Percentiles rank a stretch among this genome's conserved stretches.
phyloP scores from a whole-genome alignment of 2,113 vertebrate species.

The Syrrhaptes paradoxus region DNA sequence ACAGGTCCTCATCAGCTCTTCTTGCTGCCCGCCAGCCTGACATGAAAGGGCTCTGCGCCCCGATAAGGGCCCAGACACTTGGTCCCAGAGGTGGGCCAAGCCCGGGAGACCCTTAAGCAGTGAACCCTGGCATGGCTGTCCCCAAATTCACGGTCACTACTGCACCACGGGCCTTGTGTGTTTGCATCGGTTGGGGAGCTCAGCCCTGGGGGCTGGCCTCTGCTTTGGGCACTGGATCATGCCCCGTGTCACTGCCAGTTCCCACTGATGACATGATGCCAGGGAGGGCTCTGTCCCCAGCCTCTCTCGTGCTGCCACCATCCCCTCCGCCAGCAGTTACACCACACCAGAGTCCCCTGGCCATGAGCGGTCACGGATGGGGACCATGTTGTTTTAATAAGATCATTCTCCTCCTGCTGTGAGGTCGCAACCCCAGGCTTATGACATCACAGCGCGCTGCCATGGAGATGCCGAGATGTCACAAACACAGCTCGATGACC shows the following conservation, averaged over 20 bases:
- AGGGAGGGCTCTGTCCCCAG: not conserved
- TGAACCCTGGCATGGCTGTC: not conserved
- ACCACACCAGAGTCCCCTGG: accelerated
- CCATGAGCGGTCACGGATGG: not conserved
- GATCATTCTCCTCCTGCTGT: slow-evolving; percentile 52
- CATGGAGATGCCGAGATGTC: slow-evolving; percentile 58
- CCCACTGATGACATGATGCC: not conserved
- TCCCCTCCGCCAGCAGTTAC: not conserved
- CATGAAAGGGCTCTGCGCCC: not conserved
- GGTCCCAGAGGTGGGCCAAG: not conserved
- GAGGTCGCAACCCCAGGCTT: slow-evolving; percentile 45
- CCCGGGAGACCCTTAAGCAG: not conserved
- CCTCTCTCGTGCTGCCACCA: not conserved
- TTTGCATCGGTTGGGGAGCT: not conserved
- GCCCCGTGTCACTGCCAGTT: not conserved
- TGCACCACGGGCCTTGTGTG: not conserved
- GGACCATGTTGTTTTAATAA: slow-evolving; percentile 64
- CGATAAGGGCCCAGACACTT: not conserved
- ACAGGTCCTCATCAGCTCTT: slow-evolving; percentile 16
- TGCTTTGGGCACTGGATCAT: not conserved
- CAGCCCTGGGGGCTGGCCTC: not conserved
- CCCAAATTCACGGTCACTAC: not conserved
- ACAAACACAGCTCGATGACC: slow-evolving; percentile 69
- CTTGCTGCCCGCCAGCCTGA: not conserved
- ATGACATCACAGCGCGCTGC: slow-evolving; percentile 67